These are phyloP conservation scores for Antheraea mylitta DNA, from an alignment of 1,140 invertebrate species.

Conservation along the genomic window DNA sequence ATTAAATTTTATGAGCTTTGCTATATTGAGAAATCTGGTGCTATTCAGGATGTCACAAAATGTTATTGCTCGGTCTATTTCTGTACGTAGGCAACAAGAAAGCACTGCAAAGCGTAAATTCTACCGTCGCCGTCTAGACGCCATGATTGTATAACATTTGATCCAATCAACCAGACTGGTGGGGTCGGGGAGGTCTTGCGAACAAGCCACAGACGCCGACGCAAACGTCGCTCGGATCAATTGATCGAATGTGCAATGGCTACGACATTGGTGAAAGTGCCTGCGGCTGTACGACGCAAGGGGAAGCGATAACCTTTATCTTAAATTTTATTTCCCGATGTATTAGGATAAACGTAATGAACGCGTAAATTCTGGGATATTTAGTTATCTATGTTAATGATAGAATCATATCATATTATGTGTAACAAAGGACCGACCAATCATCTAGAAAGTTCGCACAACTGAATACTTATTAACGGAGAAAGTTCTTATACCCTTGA, in stretches of 20 bases:
- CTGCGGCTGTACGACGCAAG: not conserved
- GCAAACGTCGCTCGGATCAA: constrained; percentile 43
- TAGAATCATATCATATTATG: no score
- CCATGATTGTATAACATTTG: constrained; percentile 72
- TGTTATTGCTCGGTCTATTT: constrained; percentile 67
- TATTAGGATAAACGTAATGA: not conserved
- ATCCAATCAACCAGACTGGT: constrained; percentile 70
- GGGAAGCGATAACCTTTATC: constrained; percentile 18
- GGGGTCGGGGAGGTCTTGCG: constrained; percentile 59
- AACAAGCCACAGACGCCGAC: constrained; percentile 35
- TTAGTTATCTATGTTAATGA: no score
- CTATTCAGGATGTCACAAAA: constrained; percentile 40
- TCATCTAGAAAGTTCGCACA: no score
- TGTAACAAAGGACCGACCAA: no score
- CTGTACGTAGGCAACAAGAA: constrained; percentile 58
- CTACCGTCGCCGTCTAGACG: constrained; percentile 69
- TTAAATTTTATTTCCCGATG: constrained; percentile 14
- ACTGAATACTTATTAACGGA: no score
- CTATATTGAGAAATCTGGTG: not conserved
- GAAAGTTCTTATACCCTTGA: no score
- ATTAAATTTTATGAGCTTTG: constrained; percentile 34
- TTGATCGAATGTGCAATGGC: constrained; percentile 48
- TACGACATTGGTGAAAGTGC: constrained; percentile 39
- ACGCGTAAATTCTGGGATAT: not conserved
- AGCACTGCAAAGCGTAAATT: constrained; percentile 69